phyloP scores from a whole-genome alignment of 1,140 invertebrate genomes.

The Procambarus virginalis region DNA sequence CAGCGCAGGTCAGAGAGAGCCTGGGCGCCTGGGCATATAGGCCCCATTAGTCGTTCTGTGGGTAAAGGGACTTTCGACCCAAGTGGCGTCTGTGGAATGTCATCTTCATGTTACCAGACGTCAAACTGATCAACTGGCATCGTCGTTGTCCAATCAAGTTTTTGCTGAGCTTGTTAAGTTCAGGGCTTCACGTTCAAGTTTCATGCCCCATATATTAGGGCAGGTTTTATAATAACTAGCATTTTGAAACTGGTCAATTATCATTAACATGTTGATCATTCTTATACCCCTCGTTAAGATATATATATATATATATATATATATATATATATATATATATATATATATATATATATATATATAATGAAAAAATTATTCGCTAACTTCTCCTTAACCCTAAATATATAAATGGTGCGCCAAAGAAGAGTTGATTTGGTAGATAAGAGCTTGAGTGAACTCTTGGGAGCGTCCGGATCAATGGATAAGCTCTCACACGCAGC shows the following conservation, averaged over 20 bases:
- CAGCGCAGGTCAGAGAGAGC: not conserved
- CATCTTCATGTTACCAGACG: not conserved
- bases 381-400: not conserved
- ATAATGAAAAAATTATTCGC: too few species aligned
- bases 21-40: too few species aligned
- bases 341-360: too few species aligned
- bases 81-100: not conserved
- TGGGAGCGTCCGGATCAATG: not conserved
- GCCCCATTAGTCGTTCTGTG: not conserved
- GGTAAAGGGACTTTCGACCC: not conserved
- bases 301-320: too few species aligned
- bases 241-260: too few species aligned
- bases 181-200: not conserved
- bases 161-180: not conserved
- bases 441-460: not conserved
- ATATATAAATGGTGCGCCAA: not conserved
- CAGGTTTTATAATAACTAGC: not conserved
- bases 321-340: too few species aligned
- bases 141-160: slow-evolving; percentile 3
- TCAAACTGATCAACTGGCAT: slow-evolving; percentile 7
- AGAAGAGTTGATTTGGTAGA: not conserved
- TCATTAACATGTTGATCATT: too few species aligned
- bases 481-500: not conserved
- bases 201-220: not conserved
- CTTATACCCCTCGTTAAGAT: too few species aligned